Conservation (phyloP, 2,797 vertebrate species). For the Helicolenus hilgendorfi region DNA sequence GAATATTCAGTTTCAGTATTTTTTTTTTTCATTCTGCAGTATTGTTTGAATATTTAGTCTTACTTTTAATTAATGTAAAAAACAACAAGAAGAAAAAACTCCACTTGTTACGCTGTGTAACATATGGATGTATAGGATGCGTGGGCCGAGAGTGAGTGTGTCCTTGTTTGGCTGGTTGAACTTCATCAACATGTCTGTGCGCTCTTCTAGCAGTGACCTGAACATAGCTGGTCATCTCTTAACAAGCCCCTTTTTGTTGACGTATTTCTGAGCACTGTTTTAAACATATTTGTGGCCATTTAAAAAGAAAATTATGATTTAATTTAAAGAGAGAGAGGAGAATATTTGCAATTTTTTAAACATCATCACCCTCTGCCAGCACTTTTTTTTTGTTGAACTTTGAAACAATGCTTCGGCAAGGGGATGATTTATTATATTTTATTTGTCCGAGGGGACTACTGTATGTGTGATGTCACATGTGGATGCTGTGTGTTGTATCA, state of each 20-base stretch:
- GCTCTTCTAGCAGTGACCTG: constrained; percentile 61
- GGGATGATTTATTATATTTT: background rate
- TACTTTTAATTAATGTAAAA: constrained; percentile 78
- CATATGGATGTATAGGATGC: constrained; percentile 60
- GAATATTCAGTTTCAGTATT: constrained; percentile 41
- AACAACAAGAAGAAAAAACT: constrained; percentile 30
- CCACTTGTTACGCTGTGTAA: constrained; percentile 64
- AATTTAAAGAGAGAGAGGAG: constrained; percentile 47
- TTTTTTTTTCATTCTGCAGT: constrained; percentile 60
- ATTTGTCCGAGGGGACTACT: background rate
- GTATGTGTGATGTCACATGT: constrained; percentile 57
- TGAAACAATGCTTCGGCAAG: constrained; percentile 19
- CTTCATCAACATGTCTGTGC: constrained; percentile 58
- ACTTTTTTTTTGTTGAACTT: constrained; percentile 16
- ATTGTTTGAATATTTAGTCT: constrained; percentile 77
- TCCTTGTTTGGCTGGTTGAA: constrained; percentile 53
- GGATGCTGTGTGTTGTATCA: constrained; percentile 28
- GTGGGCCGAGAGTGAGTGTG: constrained; percentile 55
- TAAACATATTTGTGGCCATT: constrained; percentile 69
- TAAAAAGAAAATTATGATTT: constrained; percentile 35
- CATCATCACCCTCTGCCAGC: constrained; percentile 12
- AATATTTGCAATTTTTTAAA: constrained; percentile 16
- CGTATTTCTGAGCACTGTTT: constrained; percentile 77
- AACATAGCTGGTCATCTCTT: constrained; percentile 56
- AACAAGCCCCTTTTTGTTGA: constrained; percentile 34